Evolutionary conservation across 2,797 vertebrate genomes (phyloP).

Genomic region (Coendou prehensilis): DNA sequence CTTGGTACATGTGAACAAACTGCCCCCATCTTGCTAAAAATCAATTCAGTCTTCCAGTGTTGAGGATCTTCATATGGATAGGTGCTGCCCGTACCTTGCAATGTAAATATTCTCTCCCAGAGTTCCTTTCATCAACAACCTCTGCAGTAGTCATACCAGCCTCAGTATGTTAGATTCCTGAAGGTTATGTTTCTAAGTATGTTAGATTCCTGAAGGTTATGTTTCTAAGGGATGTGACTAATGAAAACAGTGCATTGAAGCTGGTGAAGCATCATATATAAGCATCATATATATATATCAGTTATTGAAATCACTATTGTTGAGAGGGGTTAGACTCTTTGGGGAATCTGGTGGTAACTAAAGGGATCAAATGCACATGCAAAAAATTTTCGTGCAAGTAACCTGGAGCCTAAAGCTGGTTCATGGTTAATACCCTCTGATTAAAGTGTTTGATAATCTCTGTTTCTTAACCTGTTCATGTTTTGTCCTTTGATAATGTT

Average conservation of each 20-base stretch:
- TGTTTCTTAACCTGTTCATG: not conserved
- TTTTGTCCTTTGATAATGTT: conserved; percentile 13
- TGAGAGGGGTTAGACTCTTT: not conserved
- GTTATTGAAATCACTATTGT: not conserved
- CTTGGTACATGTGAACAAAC: not conserved
- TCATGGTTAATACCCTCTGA: not conserved
- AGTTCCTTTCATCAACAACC: not conserved
- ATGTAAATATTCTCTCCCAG: not conserved
- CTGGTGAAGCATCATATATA: not conserved
- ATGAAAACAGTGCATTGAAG: not conserved
- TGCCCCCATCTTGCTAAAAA: conserved; percentile 21
- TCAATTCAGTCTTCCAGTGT: not conserved
- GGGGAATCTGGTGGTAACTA: conserved; percentile 18
- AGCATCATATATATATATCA: not conserved
- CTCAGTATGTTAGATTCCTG: not conserved
- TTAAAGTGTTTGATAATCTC: not conserved
- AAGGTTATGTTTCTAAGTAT: not conserved
- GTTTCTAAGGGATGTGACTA: not conserved
- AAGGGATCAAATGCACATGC: not conserved
- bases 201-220: not conserved
- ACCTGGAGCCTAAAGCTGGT: not conserved
- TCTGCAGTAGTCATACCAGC: not conserved
- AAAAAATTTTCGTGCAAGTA: not conserved
- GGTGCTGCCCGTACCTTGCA: not conserved
- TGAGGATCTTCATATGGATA: not conserved